A percentile compares a stretch with the other conserved stretches of the same genome.
phyloP scores from a whole-genome alignment of 2,888 invertebrate species.

The Limnephilus marmoratus region DNA sequence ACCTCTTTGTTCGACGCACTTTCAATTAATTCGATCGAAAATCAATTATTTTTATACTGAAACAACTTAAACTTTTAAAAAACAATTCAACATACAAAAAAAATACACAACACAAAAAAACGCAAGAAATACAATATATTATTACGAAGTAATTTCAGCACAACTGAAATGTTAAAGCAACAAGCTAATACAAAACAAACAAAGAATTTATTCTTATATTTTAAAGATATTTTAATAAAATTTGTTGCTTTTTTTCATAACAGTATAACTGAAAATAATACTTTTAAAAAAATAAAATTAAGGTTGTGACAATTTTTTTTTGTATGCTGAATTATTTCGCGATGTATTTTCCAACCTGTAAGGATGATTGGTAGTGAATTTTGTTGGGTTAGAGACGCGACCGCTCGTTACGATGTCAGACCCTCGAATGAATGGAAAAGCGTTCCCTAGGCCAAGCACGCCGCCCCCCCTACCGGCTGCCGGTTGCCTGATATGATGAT shows the following conservation, averaged over 20 bases:
- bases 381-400: not conserved
- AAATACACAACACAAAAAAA: not conserved
- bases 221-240: too few relatives aligned
- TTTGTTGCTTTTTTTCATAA: not conserved
- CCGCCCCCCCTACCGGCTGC: not conserved
- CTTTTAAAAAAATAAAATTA: not conserved
- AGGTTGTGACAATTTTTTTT: not conserved
- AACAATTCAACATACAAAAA: not conserved
- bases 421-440: not conserved
- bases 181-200: not conserved
- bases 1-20: not conserved
- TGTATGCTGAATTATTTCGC: not conserved
- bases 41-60: not conserved
- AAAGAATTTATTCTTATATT: not conserved
- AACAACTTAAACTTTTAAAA: not conserved
- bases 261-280: not conserved
- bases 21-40: not conserved
- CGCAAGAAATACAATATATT: not conserved
- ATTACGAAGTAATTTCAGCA: not conserved
- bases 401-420: not conserved
- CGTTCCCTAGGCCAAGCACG: not conserved
- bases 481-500: not conserved
- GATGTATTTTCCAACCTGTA: not conserved
- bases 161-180: not conserved
- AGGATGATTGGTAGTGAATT: not conserved